Percentiles rank a stretch among this genome's conserved stretches.
phyloP scores from a whole-genome alignment of 1,140 invertebrate genomes.

The Hyles euphorbiae region DNA sequence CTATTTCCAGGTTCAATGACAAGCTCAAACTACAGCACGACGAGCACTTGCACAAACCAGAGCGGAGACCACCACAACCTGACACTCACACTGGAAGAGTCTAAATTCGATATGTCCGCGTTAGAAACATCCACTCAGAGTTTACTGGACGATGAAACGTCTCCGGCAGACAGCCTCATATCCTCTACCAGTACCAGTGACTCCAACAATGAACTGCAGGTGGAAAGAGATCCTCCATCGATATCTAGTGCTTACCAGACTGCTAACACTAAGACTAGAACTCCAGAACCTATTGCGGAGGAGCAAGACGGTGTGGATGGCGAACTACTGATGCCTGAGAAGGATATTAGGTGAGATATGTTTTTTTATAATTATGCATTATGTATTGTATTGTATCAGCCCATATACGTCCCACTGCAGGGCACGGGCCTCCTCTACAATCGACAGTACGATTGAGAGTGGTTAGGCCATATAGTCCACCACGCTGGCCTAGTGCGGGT shows the following conservation, averaged over 20 bases:
- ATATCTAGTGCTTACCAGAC: constrained; percentile 72
- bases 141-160: constrained; percentile 84
- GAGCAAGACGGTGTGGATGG: constrained; percentile 62
- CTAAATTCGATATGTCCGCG: constrained; percentile 85
- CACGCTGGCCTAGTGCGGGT: too few relatives aligned
- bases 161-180: constrained; percentile 85
- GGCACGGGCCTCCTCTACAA: too few relatives aligned
- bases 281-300: constrained; percentile 47
- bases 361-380: too few relatives aligned
- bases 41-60: constrained; percentile 68
- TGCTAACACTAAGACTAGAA: constrained; percentile 62
- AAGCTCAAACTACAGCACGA: constrained; percentile 68
- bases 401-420: too few relatives aligned
- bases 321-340: constrained; percentile 49
- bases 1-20: constrained; percentile 66
- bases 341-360: constrained; percentile 43
- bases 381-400: too few relatives aligned
- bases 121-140: constrained; percentile 81
- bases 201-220: constrained; percentile 75
- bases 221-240: constrained; percentile 62
- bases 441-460: too few relatives aligned
- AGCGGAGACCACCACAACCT: constrained; percentile 57
- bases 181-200: constrained; percentile 83
- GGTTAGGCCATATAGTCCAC: too few relatives aligned
- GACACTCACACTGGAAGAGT: constrained; percentile 79